Conservation (phyloP, 1,140 invertebrate species). For the Pomacea maculata region DNA sequence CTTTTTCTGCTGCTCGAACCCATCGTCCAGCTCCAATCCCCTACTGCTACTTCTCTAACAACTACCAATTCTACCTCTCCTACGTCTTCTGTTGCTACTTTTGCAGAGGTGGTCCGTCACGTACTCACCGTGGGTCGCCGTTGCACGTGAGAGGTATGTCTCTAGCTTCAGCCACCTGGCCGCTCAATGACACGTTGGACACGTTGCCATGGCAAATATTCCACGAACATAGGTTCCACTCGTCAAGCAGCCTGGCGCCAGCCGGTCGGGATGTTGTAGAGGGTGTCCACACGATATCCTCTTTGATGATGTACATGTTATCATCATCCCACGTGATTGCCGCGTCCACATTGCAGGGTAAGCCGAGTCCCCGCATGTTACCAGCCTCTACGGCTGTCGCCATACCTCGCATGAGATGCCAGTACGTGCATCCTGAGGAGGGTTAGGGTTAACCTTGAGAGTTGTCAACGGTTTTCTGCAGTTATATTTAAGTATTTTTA, state of each 20-base stretch:
- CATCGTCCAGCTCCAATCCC: too few relatives aligned
- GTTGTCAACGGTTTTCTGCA: too few relatives aligned
- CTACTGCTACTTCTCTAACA: too few relatives aligned
- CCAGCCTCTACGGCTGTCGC: neutral
- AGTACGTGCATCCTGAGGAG: constrained; percentile 10
- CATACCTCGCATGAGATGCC: neutral
- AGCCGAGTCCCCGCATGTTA: neutral
- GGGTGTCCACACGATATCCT: constrained; percentile 12
- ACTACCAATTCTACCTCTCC: too few relatives aligned
- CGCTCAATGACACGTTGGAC: neutral
- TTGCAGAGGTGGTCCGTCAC: too few relatives aligned
- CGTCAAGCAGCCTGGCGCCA: neutral
- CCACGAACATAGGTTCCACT: constrained; percentile 16
- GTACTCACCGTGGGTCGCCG: too few relatives aligned
- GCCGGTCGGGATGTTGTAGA: neutral
- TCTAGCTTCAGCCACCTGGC: neutral
- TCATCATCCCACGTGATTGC: constrained; percentile 8
- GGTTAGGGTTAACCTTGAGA: too few relatives aligned
- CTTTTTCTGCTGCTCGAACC: too few relatives aligned
- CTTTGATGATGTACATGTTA: constrained; percentile 14
- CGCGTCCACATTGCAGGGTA: constrained; percentile 15
- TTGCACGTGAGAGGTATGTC: too few relatives aligned
- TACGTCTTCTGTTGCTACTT: too few relatives aligned
- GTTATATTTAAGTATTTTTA: too few relatives aligned
- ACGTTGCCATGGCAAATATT: constrained; percentile 19